Base-by-base conservation (phyloP, 2,797 vertebrate species). In the Hafferia zeledoni region DNA sequence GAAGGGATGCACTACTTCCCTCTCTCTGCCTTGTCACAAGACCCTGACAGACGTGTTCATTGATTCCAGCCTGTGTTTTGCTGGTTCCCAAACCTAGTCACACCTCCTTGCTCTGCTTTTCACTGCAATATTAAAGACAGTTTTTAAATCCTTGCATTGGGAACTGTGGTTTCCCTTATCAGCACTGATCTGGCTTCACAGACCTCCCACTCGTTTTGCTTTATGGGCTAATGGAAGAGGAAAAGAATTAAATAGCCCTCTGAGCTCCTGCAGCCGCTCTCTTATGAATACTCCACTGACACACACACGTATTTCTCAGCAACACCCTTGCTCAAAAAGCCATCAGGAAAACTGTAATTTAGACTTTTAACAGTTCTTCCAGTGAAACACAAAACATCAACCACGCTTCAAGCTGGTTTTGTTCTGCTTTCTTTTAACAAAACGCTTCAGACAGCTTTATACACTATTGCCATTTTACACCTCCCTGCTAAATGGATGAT, bases 121-220 rank as follows among this genome's bases (percentile, higher is more conserved):
- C 5, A 2, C 79, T 53, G 31, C 14, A 24, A 39, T 69, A 69
- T 35, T 76, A n/a, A n/a, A 64, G 10, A 35, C 35, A 10, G 8
- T 17, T 86, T 94, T 77, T 37, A 65, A 94, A 95, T 80, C n/a
- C 52, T 60, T 76, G 74, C 77, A 55, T 1, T n/a, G 77, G 77
- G 77, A 90, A 27, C 81, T 35, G 27, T 41, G 74, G 83, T 95
- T 78, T 92, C 94, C 88, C 78, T n/a, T 83, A 95, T 80, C 95
- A 88, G 27, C 67, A 15, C 52, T 57, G 63, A 92, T 92, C 83
- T 83, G 82, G 86, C 77, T 90, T 82, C 67, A 70, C 41, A 94
- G 71, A 94, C 91, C 91, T 95, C 93, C 92, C 91, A 94, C 91
- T 90, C 25, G 0, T 87, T 94, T 89, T 93, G 83, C 82, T 96